Percentiles rank a stretch among this genome's conserved stretches.
phyloP scores from a whole-genome alignment of 2,113 vertebrate species.

The Zingel zingel region DNA sequence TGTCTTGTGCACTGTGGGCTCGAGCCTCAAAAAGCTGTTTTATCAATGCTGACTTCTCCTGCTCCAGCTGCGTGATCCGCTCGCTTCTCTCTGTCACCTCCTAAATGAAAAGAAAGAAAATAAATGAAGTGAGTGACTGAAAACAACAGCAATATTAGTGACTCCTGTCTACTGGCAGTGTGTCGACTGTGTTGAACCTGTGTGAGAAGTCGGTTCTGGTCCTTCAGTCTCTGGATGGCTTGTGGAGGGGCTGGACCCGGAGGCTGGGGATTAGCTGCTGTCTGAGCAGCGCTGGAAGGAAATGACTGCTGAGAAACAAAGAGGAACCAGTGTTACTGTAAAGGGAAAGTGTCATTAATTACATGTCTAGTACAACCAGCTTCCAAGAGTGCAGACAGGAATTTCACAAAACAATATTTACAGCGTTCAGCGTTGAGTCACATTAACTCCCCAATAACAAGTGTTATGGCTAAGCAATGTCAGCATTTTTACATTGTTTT shows the following conservation, averaged over 20 bases:
- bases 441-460: background rate
- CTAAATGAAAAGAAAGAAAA: slow-evolving; percentile 72
- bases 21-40: slow-evolving; percentile 97
- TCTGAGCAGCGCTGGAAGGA: slow-evolving; percentile 56
- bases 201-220: slow-evolving; percentile 95
- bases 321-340: background rate
- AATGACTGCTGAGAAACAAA: slow-evolving; percentile 73
- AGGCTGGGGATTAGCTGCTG: slow-evolving; percentile 56
- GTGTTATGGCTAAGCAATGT: background rate
- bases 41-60: slow-evolving; percentile 95
- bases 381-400: background rate
- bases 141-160: background rate
- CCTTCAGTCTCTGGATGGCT: slow-evolving; percentile 92
- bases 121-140: background rate
- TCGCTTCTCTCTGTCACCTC: slow-evolving; percentile 94
- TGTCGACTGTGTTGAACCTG: slow-evolving; percentile 78
- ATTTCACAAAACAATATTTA: background rate
- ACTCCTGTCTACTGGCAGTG: background rate
- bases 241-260: slow-evolving; percentile 84
- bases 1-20: slow-evolving; percentile 85
- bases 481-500: background rate
- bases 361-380: background rate
- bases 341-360: background rate
- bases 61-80: slow-evolving; percentile 95
- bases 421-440: background rate